Base-by-base conservation (phyloP, 2,888 invertebrate genomes). In the Clepsis dumicolana region DNA sequence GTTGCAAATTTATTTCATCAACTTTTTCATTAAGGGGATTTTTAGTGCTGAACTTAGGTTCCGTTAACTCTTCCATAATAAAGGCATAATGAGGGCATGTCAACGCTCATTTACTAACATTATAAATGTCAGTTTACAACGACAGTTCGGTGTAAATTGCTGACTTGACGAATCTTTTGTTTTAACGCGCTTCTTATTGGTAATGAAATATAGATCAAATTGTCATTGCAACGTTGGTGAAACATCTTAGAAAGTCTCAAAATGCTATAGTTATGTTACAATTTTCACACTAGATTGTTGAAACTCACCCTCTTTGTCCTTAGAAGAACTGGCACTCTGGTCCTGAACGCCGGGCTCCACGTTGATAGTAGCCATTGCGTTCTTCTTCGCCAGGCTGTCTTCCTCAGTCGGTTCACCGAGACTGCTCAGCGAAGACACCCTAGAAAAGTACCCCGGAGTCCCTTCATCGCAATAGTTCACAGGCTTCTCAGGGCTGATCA, bases 381-480 rank as follows among this genome's bases (percentile, higher is more conserved):
- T 93, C 74, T 83, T 90, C 79, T 92, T 92, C 10, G 93, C 93
- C 66, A 92, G 74, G 64, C 86, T 82, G 60, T 91, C 91, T 60
- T 90, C 93, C 54, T 93, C 93, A 0, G 91, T 91, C 0, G 94
- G 93, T 72, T 95, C 95, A 0, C 91, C 93, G 14, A 95, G 83
- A 71, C 95, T 95, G 78, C 95, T 95, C 61, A 95, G 77, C 0
- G 95, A 95, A 75, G 95, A 95, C 50, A 95, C 95, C 8, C 95
- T 89, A 4, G 97, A 97, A 80, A 96, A 97, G 84, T 95, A 96
- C 0, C 96, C 96, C 0, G 98, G 97, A 0, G 98, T 98, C 0
- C 97, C 98, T 83, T 98, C 97, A 73, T 98, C 97, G 78, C 97
- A 97, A 84, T 98, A 98, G 80, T 96, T 96, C 4, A 96, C 94